Percentiles rank a stretch among this genome's conserved stretches.
Evolutionary conservation across 2,113 vertebrate genomes (phyloP).

Genomic region (Mionectes macconnelli): DNA sequence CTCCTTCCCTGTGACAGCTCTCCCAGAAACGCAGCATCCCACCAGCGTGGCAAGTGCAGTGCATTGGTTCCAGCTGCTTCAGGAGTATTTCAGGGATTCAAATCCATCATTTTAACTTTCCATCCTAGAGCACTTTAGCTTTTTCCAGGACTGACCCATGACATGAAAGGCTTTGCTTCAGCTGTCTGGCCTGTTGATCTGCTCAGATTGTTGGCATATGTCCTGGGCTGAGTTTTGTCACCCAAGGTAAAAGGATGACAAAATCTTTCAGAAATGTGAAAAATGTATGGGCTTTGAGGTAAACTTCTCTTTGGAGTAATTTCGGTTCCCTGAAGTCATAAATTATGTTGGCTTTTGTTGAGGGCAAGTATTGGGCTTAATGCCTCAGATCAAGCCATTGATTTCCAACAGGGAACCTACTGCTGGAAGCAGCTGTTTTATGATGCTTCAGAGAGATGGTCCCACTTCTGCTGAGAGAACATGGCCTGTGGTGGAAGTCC

Average conservation of each 20-base stretch:
- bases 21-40: neutral
- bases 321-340: neutral
- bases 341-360: neutral
- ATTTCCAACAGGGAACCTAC: neutral
- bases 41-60: neutral
- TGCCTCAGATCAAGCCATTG: rapidly evolving
- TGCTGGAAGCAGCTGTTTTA: neutral
- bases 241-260: neutral
- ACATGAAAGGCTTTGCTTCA: neutral
- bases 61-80: neutral
- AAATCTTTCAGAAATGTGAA: neutral
- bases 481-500: neutral
- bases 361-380: neutral
- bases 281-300: neutral
- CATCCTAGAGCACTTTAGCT: neutral
- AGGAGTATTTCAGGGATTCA: neutral
- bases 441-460: neutral
- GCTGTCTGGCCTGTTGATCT: neutral
- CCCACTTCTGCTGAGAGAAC: neutral
- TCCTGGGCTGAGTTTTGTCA: constrained; percentile 3
- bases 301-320: neutral
- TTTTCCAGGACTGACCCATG: neutral
- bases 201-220: neutral
- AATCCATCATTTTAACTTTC: neutral
- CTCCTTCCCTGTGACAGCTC: neutral